phyloP scores from a whole-genome alignment of 2,888 invertebrate species.

The Lithophane semibrunnea region DNA sequence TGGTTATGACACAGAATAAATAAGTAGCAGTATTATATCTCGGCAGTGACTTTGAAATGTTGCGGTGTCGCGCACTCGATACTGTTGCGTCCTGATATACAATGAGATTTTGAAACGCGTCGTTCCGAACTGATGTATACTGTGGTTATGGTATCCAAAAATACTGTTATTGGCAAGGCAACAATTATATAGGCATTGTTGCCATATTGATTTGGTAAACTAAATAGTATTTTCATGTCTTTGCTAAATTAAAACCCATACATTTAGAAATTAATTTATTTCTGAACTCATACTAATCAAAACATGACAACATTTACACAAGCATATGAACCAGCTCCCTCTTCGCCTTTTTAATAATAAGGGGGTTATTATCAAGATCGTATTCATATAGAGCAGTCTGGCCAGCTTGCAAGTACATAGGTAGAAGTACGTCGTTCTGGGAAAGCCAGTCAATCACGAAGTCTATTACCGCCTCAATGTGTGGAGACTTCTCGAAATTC shows the following conservation, averaged over 20 bases:
- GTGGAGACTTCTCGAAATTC: conserved; percentile 78
- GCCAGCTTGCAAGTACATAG: conserved; percentile 82
- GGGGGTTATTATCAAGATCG: conserved; percentile 71
- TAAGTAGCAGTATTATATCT: too few species aligned
- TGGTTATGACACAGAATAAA: too few species aligned
- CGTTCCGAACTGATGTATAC: too few species aligned
- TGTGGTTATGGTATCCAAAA: too few species aligned
- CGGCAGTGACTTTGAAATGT: too few species aligned
- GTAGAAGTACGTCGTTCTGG: conserved; percentile 78
- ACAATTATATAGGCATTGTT: not conserved
- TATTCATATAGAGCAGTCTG: conserved; percentile 65
- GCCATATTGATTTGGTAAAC: not conserved
- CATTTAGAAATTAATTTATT: conserved; percentile 27
- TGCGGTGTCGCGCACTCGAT: too few species aligned
- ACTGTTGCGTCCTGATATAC: too few species aligned
- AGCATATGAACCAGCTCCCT: conserved; percentile 66
- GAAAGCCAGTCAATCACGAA: conserved; percentile 84
- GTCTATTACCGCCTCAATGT: conserved; percentile 80
- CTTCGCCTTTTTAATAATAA: conserved; percentile 69
- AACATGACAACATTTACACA: not conserved
- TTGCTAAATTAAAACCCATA: not conserved
- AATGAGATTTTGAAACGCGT: too few species aligned
- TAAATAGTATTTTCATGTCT: too few species aligned
- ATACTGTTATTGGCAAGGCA: not conserved
- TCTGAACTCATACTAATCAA: not conserved